Percentiles rank a stretch among this genome's conserved stretches.
These are phyloP conservation scores for Procambarus virginalis DNA, from an alignment of 1,140 invertebrate genomes.

Conservation along the genomic window DNA sequence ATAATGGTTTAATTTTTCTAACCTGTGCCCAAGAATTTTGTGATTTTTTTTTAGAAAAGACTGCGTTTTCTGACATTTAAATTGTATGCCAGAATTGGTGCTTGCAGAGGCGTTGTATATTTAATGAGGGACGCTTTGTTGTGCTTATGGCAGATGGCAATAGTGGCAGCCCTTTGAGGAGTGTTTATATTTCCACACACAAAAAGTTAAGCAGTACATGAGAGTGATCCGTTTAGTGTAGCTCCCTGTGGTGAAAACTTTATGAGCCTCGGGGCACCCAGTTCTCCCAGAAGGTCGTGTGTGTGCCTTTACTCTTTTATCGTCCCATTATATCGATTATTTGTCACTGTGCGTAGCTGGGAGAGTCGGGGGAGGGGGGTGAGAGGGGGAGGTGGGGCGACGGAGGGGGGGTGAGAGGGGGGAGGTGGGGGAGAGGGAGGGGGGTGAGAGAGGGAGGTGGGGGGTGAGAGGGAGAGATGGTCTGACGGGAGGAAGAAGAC, in stretches of 20 bases:
- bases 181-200: too few species aligned
- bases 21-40: not conserved
- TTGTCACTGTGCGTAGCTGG: not conserved
- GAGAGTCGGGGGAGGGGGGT: not conserved
- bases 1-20: conserved; percentile 38
- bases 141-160: too few species aligned
- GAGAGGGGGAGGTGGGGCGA: not conserved
- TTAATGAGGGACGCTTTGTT: too few species aligned
- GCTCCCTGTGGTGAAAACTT: not conserved
- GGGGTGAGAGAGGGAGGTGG: too few species aligned
- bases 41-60: not conserved
- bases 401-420: too few species aligned
- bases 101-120: not conserved
- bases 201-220: too few species aligned
- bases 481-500: not conserved
- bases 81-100: not conserved
- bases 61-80: not conserved
- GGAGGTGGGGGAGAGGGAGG: too few species aligned
- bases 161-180: too few species aligned
- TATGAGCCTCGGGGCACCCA: not conserved
- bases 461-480: not conserved
- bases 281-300: too few species aligned
- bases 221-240: not conserved
- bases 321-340: not conserved
- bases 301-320: not conserved